Evolutionary conservation across 2,797 vertebrate species (phyloP).

Genomic region (Kryptolebias ocellatus): DNA sequence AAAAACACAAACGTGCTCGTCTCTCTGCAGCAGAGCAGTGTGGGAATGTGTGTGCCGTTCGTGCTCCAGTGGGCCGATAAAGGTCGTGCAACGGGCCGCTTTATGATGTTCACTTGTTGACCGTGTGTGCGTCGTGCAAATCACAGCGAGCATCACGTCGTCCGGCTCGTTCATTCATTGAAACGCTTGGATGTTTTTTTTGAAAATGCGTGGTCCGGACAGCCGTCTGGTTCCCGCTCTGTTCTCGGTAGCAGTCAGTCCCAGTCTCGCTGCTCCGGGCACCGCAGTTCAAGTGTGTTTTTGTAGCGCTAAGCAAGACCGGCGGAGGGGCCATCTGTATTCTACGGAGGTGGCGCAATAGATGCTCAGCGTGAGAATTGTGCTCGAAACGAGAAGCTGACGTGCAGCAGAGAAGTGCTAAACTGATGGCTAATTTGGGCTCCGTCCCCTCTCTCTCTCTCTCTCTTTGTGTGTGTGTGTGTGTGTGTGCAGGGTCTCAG

Average conservation of each 20-base stretch:
- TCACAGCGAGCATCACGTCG: neutral
- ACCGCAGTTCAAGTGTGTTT: slow-evolving; percentile 53
- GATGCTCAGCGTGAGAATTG: slow-evolving; percentile 58
- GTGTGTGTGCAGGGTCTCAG: slow-evolving; percentile 68
- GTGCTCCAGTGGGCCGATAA: slow-evolving; percentile 48
- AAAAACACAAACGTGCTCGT: slow-evolving; percentile 36
- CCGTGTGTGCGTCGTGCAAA: neutral
- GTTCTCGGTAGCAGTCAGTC: slow-evolving; percentile 40
- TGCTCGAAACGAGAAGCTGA: slow-evolving; percentile 51
- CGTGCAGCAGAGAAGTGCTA: slow-evolving; percentile 44
- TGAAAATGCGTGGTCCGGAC: slow-evolving; percentile 29
- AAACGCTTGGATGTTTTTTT: slow-evolving; percentile 28
- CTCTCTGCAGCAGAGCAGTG: slow-evolving; percentile 36
- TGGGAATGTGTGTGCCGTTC: slow-evolving; percentile 44
- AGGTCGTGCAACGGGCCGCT: slow-evolving; percentile 49
- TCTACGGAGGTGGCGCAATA: slow-evolving; percentile 36
- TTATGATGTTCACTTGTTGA: slow-evolving; percentile 31
- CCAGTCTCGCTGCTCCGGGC: slow-evolving; percentile 45
- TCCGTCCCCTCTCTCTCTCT: slow-evolving; percentile 1
- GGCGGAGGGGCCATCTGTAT: slow-evolving; percentile 60
- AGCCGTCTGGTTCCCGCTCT: slow-evolving; percentile 43
- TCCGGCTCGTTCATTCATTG: neutral
- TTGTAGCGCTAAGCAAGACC: slow-evolving; percentile 44
- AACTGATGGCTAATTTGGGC: slow-evolving; percentile 20
- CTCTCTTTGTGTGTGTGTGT: slow-evolving; percentile 39